Evolutionary conservation across 2,113 vertebrate genomes (phyloP).

Genomic region (Sturnus vulgaris): DNA sequence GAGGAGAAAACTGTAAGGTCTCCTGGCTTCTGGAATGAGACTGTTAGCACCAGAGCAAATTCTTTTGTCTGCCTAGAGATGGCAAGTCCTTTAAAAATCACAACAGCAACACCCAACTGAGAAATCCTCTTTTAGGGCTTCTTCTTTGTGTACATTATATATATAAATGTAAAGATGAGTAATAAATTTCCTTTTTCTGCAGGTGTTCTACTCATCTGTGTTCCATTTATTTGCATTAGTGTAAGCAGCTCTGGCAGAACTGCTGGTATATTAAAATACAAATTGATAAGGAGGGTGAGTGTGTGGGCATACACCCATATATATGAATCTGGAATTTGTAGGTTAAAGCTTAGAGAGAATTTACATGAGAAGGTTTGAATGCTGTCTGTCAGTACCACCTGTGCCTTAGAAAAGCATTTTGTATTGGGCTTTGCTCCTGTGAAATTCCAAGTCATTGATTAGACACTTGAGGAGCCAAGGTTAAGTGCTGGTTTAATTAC

Average conservation of each 20-base stretch:
- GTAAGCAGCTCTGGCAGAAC: not conserved
- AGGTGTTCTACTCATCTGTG: not conserved
- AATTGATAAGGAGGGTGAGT: not conserved
- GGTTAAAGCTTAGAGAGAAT: not conserved
- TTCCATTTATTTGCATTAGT: not conserved
- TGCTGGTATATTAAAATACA: not conserved
- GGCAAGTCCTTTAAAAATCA: not conserved
- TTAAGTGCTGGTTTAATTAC: constrained; percentile 1
- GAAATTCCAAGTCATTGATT: not conserved
- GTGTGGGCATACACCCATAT: rapidly evolving
- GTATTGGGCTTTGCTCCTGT: not conserved
- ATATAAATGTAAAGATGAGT: not conserved
- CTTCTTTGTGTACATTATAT: not conserved
- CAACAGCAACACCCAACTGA: not conserved
- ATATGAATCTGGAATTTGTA: not conserved
- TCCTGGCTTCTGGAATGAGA: not conserved
- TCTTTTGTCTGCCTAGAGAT: not conserved
- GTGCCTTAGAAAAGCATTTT: not conserved
- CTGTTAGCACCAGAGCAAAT: not conserved
- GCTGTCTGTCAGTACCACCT: not conserved
- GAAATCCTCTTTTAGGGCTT: not conserved
- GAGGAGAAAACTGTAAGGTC: not conserved
- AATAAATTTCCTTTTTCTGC: not conserved
- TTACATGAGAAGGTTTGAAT: not conserved
- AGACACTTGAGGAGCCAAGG: not conserved